phyloP scores from a whole-genome alignment of 2,797 vertebrate species.

The Florisuga fusca region DNA sequence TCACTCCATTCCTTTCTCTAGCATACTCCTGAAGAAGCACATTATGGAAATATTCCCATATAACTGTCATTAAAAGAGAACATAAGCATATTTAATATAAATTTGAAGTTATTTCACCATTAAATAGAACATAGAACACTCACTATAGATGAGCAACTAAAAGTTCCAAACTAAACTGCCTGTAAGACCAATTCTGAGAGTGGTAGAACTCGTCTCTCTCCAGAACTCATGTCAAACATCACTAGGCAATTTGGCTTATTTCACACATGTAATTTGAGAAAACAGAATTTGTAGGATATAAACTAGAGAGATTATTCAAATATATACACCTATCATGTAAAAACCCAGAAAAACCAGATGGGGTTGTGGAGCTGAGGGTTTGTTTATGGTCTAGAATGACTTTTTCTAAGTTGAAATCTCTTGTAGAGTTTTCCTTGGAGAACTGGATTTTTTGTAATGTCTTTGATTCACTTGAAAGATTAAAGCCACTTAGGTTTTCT shows the following conservation, averaged over 20 bases:
- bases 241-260: background rate
- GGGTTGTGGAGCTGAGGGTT: background rate
- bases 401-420: background rate
- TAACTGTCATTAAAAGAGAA: constrained; percentile 77
- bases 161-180: background rate
- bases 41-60: constrained; percentile 89
- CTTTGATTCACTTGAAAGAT: background rate
- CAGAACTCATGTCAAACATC: background rate
- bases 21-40: constrained; percentile 83
- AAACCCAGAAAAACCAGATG: background rate
- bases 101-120: background rate
- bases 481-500: background rate
- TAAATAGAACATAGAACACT: background rate
- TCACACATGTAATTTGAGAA: background rate
- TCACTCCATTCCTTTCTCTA: constrained; percentile 86
- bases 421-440: background rate
- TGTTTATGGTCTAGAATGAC: background rate
- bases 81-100: background rate
- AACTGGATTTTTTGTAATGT: background rate
- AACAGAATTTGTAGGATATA: background rate
- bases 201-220: no score
- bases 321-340: background rate
- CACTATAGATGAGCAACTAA: background rate
- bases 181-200: background rate
- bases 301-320: background rate